Evolutionary conservation across 2,888 invertebrate genomes (phyloP).

Genomic region (Ennomos quercinarius): DNA sequence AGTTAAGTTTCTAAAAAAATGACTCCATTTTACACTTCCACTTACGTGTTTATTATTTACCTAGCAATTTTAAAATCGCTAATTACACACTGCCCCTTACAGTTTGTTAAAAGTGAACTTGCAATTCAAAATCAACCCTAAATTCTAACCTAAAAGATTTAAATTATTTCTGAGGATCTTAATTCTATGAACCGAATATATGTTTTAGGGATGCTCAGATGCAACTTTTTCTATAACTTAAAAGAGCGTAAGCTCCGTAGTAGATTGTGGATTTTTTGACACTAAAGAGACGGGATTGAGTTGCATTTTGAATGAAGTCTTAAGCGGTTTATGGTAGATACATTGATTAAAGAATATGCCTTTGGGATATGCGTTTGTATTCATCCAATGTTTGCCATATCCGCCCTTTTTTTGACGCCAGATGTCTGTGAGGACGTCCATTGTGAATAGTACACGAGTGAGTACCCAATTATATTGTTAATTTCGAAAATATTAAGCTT

Average conservation of each 20-base stretch:
- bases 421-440: slow-evolving; percentile 72
- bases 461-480: slow-evolving; percentile 85
- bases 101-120: slow-evolving; percentile 67
- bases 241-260: slow-evolving; percentile 45
- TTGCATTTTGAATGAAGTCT: slow-evolving; percentile 34
- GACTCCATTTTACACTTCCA: slow-evolving; percentile 44
- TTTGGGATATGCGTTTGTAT: slow-evolving; percentile 76
- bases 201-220: slow-evolving; percentile 82
- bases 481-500: slow-evolving; percentile 82
- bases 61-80: slow-evolving; percentile 82
- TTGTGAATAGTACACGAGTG: slow-evolving; percentile 68
- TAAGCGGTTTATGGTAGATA: slow-evolving; percentile 34
- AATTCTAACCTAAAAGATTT: slow-evolving; percentile 32
- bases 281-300: slow-evolving; percentile 35
- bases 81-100: slow-evolving; percentile 79
- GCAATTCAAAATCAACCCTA: slow-evolving; percentile 48
- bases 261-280: slow-evolving; percentile 40
- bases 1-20: slow-evolving; percentile 46
- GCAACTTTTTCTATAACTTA: slow-evolving; percentile 55
- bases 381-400: slow-evolving; percentile 79
- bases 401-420: slow-evolving; percentile 83
- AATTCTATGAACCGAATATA: slow-evolving; percentile 58
- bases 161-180: slow-evolving; percentile 22
- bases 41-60: slow-evolving; percentile 51
- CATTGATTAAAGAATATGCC: slow-evolving; percentile 47